Evolutionary conservation across 2,797 vertebrate genomes (phyloP).

Genomic region (Meriones psammophilus): DNA sequence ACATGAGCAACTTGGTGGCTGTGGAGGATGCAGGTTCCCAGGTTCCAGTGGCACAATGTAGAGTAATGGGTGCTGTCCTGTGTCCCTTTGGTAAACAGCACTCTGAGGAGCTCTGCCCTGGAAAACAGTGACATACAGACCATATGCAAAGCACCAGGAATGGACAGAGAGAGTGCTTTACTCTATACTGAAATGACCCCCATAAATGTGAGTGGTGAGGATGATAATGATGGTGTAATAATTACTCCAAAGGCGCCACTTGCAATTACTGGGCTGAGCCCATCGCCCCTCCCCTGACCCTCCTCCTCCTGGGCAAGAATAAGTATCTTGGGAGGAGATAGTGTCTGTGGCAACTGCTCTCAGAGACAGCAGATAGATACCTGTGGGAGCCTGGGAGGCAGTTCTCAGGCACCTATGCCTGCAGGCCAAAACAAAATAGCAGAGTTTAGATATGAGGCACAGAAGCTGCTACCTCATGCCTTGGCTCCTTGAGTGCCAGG

Average conservation of each 20-base stretch:
- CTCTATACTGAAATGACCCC: neutral
- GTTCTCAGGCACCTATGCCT: neutral
- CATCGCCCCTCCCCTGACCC: rapidly evolving
- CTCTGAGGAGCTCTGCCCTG: neutral
- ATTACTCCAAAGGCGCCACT: neutral
- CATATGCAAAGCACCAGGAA: rapidly evolving
- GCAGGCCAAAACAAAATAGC: neutral
- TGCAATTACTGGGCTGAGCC: neutral
- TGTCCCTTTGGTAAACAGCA: rapidly evolving
- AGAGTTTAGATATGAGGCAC: neutral
- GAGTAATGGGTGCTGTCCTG: rapidly evolving
- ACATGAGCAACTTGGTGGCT: neutral
- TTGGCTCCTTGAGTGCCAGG: rapidly evolving
- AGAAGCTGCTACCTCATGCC: rapidly evolving
- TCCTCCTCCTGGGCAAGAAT: neutral
- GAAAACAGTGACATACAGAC: neutral
- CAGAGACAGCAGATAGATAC: neutral
- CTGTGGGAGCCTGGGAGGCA: neutral
- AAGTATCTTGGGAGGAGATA: neutral
- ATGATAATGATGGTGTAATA: neutral
- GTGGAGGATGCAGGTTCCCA: neutral
- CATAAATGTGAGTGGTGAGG: rapidly evolving
- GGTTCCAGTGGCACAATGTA: neutral
- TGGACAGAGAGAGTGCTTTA: neutral
- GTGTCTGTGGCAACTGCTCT: neutral